phyloP scores from a whole-genome alignment of 1,140 invertebrate genomes.

The Oryzaephilus surinamensis region DNA sequence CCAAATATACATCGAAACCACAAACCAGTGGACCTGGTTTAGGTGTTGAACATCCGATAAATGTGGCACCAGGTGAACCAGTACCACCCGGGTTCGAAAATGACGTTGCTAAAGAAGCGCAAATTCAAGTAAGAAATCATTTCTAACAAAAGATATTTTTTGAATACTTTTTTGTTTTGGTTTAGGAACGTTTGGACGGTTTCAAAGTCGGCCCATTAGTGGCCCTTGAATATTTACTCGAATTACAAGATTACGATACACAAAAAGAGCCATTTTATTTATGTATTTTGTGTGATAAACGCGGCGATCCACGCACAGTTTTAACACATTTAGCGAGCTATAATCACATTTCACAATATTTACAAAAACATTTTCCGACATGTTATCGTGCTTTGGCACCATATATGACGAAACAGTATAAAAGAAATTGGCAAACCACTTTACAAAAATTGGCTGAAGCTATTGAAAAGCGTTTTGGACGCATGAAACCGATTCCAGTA shows the following conservation, averaged over 20 bases:
- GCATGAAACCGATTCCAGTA: conserved; percentile 45
- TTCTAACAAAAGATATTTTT: conserved; percentile 18
- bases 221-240: conserved; percentile 59
- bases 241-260: conserved; percentile 50
- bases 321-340: conserved; percentile 63
- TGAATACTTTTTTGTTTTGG: neutral
- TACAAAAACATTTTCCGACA: conserved; percentile 45
- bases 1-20: neutral
- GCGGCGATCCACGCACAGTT: conserved; percentile 61
- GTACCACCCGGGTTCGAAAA: conserved; percentile 60
- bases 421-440: conserved; percentile 42
- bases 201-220: conserved; percentile 36
- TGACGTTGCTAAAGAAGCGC: conserved; percentile 41
- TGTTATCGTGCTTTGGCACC: conserved; percentile 29
- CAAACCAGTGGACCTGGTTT: neutral
- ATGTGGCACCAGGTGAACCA: conserved; percentile 52
- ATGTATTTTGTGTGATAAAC: conserved; percentile 64
- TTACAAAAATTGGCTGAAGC: conserved; percentile 45
- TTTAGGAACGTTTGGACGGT: conserved; percentile 29
- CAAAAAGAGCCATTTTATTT: conserved; percentile 55
- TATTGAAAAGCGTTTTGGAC: conserved; percentile 50
- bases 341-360: conserved; percentile 46
- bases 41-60: too few species aligned
- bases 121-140: conserved; percentile 42
- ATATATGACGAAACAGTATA: conserved; percentile 38